A percentile compares a stretch with the other conserved stretches of the same genome.
phyloP scores from a whole-genome alignment of 2,888 invertebrate species.

The Scaptomyza polygonia region DNA sequence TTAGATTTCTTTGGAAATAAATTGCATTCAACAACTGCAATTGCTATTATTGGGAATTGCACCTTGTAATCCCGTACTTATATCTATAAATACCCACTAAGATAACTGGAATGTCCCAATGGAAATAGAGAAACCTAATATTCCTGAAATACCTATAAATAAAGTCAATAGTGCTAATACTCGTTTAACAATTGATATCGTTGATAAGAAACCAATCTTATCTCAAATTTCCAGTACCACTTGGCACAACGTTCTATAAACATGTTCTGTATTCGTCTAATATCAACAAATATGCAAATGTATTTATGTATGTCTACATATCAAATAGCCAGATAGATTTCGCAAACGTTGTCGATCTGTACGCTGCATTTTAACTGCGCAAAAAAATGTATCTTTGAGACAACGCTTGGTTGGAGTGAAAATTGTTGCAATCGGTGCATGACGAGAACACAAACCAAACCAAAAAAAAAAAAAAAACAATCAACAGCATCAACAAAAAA shows the following conservation, averaged over 20 bases:
- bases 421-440: conserved; percentile 45
- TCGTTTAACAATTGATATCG: conserved; percentile 21
- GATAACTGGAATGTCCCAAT: neutral
- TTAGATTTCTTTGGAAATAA: neutral
- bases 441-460: conserved; percentile 26
- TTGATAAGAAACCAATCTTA: conserved; percentile 46
- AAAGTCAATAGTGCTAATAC: conserved; percentile 8
- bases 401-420: conserved; percentile 1
- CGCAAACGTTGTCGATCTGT: neutral
- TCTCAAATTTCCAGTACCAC: conserved; percentile 45
- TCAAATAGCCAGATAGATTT: neutral
- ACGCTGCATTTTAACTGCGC: conserved; percentile 9
- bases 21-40: neutral
- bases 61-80: neutral
- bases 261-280: neutral
- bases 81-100: neutral
- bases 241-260: conserved; percentile 1
- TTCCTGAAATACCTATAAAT: conserved; percentile 14
- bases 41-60: neutral
- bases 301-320: neutral
- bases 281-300: neutral
- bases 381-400: conserved; percentile 10
- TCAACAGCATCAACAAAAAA: conserved; percentile 16
- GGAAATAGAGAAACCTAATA: conserved; percentile 3
- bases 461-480: neutral